Evolutionary conservation across 2,888 invertebrate species (phyloP), one percentile per base, ranked within the genome.

Genomic region (Ornithoptera priamus): DNA sequence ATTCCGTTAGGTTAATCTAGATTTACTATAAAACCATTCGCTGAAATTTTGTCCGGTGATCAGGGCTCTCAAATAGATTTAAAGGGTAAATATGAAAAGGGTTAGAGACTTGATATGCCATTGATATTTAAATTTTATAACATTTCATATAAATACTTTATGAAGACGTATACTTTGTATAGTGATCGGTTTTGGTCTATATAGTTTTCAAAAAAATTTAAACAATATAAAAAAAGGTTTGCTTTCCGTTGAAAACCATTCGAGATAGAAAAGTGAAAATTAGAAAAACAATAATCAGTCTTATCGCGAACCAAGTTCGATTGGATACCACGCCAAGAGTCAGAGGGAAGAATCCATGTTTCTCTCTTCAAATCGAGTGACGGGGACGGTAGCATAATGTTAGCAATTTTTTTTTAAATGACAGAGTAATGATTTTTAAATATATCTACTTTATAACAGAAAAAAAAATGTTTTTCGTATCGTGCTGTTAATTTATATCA

Each of bases 251-350:
- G 69, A 72, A 63, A 81, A 81, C 82, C 80, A 84, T 85, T 82
- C 80, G 79, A 83, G 80, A 82, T 88, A 89, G 85, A 91, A 89
- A 89, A 89, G 81, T 87, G 85, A 89, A 89, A 86, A 84, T 81
- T 83, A 84, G 78, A 85, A 84, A 86, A 85, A 84, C 77, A 77
- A 56, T 70, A 59, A 42, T 91, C 91, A 91, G 91, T 91, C 91
- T 91, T 90, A 84, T 86, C 78, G 81, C 78, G 82, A 84, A 85
- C 81, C 80, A 82, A 81, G 83, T 82, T 81, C 84, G 74, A 78
- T 80, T 81, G 78, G 75, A 74, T 75, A 72, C 79, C 56, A 70
- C 64, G 70, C 76, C 78, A 78, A 76, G 76, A 74, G 77, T 75
- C n/a, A 39, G 39, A 39, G 18, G 4, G n/a, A 57, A 59, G 24